Conservation (phyloP, 2,113 vertebrate species). For the Microcebus tavaratra region DNA sequence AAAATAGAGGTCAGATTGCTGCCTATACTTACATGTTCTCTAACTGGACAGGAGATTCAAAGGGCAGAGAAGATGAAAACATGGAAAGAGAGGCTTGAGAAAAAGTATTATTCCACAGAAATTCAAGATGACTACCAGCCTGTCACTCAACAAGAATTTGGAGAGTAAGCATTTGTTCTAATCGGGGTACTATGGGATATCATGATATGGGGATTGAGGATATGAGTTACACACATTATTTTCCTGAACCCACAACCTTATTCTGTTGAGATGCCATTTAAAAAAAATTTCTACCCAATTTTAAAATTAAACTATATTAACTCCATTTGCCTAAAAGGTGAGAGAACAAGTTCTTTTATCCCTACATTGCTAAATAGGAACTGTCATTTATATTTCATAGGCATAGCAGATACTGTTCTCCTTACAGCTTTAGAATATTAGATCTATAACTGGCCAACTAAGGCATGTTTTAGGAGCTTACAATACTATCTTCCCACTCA, state of each 20-base stretch:
- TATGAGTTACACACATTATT: background rate
- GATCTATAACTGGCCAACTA: background rate
- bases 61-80: conserved; percentile 55
- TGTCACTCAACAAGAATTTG: conserved; percentile 73
- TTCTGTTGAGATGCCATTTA: background rate
- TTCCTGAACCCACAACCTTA: conserved; percentile 38
- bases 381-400: background rate
- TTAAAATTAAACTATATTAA: conserved; percentile 14
- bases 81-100: conserved; percentile 19
- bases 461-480: background rate
- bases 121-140: conserved; percentile 46
- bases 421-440: background rate
- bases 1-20: background rate
- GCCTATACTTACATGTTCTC: background rate
- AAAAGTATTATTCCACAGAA: background rate
- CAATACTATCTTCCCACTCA: background rate
- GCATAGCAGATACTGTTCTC: background rate
- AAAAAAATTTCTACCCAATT: background rate
- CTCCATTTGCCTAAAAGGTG: conserved; percentile 1
- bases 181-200: background rate
- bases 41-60: conserved; percentile 52
- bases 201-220: background rate
- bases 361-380: background rate
- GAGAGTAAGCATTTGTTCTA: conserved; percentile 66
- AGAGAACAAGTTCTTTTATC: conserved; percentile 22